Evolutionary conservation across 2,113 vertebrate genomes (phyloP).

Genomic region (Apodemus sylvaticus): DNA sequence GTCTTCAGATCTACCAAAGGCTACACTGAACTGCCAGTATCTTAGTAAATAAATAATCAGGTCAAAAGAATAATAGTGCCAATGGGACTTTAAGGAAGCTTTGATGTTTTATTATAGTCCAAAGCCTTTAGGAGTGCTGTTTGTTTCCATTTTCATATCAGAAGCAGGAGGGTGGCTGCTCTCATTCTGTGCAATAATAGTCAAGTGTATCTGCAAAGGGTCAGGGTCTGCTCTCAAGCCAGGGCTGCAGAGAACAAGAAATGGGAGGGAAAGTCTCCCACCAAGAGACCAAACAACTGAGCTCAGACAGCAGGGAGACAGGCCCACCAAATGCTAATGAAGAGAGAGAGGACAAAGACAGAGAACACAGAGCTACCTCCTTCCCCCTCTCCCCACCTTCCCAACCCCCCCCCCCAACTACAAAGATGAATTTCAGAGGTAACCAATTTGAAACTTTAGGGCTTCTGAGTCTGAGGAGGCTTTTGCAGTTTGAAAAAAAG

Average conservation of each 20-base stretch:
- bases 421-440: background rate
- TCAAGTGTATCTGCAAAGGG: background rate
- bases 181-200: background rate
- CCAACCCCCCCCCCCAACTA: no score
- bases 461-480: background rate
- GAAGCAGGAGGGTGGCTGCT: background rate
- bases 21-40: background rate
- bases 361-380: background rate
- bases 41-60: background rate
- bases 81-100: background rate
- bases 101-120: background rate
- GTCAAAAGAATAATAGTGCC: background rate
- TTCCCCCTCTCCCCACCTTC: no score
- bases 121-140: background rate
- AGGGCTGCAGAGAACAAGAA: background rate
- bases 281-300: background rate
- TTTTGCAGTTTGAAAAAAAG: background rate
- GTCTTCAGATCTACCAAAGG: slow-evolving; percentile 11
- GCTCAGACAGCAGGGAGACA: background rate
- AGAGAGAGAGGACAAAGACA: background rate
- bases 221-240: background rate
- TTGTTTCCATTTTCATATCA: slow-evolving; percentile 46
- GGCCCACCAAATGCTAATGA: background rate
- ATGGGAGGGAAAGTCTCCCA: background rate
- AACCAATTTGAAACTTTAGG: background rate